phyloP scores from a whole-genome alignment of 2,797 vertebrate genomes.

The Diplodus sargus region DNA sequence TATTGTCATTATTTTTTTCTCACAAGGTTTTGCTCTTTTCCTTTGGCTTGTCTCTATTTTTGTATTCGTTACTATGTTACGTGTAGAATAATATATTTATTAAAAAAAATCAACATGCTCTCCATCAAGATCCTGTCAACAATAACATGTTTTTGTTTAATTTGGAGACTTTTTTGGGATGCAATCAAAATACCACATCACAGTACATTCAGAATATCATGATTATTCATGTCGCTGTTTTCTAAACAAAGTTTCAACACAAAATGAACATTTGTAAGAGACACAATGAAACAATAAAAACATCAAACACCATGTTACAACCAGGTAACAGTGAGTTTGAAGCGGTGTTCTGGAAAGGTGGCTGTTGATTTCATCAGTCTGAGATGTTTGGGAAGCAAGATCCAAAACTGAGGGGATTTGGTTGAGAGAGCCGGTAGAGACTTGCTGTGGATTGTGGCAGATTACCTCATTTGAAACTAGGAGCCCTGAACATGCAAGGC shows the following conservation, averaged over 20 bases:
- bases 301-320: neutral
- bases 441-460: neutral
- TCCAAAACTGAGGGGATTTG: neutral
- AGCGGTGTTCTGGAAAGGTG: neutral
- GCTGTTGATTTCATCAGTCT: neutral
- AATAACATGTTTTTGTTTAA: neutral
- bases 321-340: neutral
- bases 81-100: neutral
- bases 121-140: neutral
- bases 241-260: neutral
- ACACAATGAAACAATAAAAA: neutral
- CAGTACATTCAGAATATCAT: slow-evolving; percentile 29
- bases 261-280: neutral
- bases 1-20: neutral
- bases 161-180: slow-evolving; percentile 4
- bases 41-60: too few relatives aligned
- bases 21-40: neutral
- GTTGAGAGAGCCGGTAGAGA: neutral
- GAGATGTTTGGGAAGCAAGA: neutral
- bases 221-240: neutral
- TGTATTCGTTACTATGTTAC: neutral
- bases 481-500: neutral
- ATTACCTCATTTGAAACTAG: neutral
- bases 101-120: neutral
- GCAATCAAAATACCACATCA: slow-evolving; percentile 38